Base-by-base conservation (phyloP, 2,113 vertebrate species). In the Syngnathus scovelli region DNA sequence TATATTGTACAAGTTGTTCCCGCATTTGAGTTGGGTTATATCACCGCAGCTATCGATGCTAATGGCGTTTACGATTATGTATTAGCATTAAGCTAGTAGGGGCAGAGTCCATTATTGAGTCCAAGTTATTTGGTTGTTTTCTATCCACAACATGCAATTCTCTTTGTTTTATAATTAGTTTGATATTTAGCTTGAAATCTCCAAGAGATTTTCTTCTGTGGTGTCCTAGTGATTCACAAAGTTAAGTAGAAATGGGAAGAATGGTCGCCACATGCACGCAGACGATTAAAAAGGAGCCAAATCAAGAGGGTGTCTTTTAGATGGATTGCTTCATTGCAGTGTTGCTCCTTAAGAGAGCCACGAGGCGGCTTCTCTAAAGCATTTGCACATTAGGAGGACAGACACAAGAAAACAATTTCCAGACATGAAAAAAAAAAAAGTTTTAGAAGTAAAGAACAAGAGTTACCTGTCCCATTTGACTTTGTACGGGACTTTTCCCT, bases 251-350 rank as follows among this genome's bases (percentile, higher is more conserved):
- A 56, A 56, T 15, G 27, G 13, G 27, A 13, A 33, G 23, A 56
- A 56, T 16, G 27, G 23, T 15, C 2, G 12, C 52, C 23, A 65
- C 21, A 70, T 61, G 61, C 38, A 72, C 10, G 69, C 12, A 18
- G 64, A 75, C 74, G 64, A 76, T 56, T 72, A 77, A 78, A 78
- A 49, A 72, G 64, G n/a, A 60, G 56, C 54, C 52, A 78, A 69
- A 78, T 77, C 84, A 83, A 69, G 66, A 43, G 72, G 79, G 75
- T 64, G 66, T 76, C 64, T 86, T 84, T 73, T 41, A 76, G 66
- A 62, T 68, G 74, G 75, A 86, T 85, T 83, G 74, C 75, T 77
- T 71, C 46, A 71, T 78, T 76, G 83, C 81, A 70, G 75, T 21
- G 76, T 21, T 18, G 60, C 56, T 71, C 64, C 75, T 27, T 51